Evolutionary conservation across 2,797 vertebrate species (phyloP), one percentile per base, ranked within the genome.

Genomic region (Lophura swinhoii): DNA sequence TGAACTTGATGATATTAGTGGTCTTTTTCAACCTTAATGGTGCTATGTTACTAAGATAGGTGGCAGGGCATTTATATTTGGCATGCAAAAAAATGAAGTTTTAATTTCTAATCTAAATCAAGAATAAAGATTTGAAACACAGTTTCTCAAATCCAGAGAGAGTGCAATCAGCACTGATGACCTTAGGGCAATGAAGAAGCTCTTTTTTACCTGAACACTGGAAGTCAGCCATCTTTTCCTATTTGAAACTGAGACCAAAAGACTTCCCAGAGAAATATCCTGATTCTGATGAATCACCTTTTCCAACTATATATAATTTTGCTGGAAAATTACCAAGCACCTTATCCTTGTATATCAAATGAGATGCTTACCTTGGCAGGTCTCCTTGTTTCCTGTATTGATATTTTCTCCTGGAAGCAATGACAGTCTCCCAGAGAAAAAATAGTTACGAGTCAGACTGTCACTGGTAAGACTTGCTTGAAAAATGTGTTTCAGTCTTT

Each of bases 191-290:
- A 75, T 75, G 44, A 71, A 29, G 20, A 39, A 84, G 9, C 9
- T 58, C 14, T 44, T 9, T 60, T 44, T 64, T 31, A 49, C 26
- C 26, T 23, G 20, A 81, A 6, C 24, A 23, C 9, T 86, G 73
- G 63, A 71, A 85, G 24, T 4, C 53, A 18, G 58, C 3, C 14
- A 77, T n/a, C 4, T n/a, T n/a, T 69, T 66, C 20, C 22, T 46
- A 29, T 39, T 39, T 91, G 39, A 84, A 93, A 93, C 26, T 46
- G 15, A 46, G 22, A 60, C 44, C 33, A 86, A 73, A 81, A 84
- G 59, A 12, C 14, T 81, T 78, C 5, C 18, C 20, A 75, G 67
- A 46, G 24, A 86, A 62, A 14, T 1, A 14, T 1, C 3, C 12
- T 78, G 26, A 66, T 72, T 78, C 10, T 6, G 21, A 75, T 66